Conservation (phyloP, 2,113 vertebrate species). For the Tetrax tetrax region DNA sequence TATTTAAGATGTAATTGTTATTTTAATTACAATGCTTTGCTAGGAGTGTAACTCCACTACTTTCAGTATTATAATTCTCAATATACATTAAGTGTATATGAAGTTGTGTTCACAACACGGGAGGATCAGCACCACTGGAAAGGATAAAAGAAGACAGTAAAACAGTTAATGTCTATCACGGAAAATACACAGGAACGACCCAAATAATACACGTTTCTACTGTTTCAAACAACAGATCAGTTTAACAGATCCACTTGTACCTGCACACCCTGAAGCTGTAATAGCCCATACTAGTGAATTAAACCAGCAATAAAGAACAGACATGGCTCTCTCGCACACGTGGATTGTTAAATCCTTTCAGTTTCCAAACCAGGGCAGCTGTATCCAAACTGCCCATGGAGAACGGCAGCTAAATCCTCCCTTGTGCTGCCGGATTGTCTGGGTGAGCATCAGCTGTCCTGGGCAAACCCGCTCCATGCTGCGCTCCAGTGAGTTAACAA, state of each 20-base stretch:
- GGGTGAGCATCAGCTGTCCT: background rate
- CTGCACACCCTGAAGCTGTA: background rate
- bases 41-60: background rate
- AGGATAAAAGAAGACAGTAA: background rate
- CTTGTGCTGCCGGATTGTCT: background rate
- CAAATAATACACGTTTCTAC: background rate
- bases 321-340: background rate
- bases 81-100: too few species aligned
- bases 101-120: background rate
- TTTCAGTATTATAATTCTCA: background rate
- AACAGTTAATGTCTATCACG: background rate
- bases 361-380: background rate
- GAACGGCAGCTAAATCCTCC: background rate
- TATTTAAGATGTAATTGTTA: conserved; percentile 6
- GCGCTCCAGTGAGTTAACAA: background rate
- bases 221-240: background rate
- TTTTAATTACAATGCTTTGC: background rate
- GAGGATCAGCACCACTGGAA: background rate
- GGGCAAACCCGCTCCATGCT: background rate
- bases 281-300: background rate
- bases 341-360: background rate
- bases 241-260: background rate
- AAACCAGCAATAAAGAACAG: background rate
- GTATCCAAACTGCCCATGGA: background rate
- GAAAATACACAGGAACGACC: background rate